These are phyloP conservation scores for Pogonomyrmex californicus DNA, from an alignment of 1,140 invertebrate genomes.

Conservation along the genomic window DNA sequence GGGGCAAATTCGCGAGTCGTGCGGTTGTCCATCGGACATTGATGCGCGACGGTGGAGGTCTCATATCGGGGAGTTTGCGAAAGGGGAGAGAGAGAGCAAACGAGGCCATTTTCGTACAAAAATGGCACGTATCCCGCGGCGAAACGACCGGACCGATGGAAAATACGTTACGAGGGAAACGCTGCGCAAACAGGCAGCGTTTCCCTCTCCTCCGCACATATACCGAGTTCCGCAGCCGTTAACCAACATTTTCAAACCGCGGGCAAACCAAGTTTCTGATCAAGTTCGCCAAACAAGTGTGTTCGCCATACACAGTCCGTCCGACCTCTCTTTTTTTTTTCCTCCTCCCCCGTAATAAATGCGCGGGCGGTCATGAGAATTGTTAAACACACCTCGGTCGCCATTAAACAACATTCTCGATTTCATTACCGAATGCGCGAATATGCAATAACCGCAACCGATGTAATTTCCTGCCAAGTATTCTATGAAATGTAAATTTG, in stretches of 20 bases:
- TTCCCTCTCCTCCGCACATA: background rate
- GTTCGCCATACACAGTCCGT: constrained; percentile 35
- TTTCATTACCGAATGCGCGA: background rate
- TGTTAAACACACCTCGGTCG: background rate
- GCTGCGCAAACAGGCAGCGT: constrained; percentile 43
- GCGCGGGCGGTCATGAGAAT: background rate
- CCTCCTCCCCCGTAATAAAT: constrained; percentile 5
- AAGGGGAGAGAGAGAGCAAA: constrained; percentile 52
- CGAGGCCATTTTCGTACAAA: constrained; percentile 75
- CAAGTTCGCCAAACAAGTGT: constrained; percentile 35
- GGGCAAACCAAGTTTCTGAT: constrained; percentile 56
- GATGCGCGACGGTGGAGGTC: constrained; percentile 45
- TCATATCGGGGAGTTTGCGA: constrained; percentile 21
- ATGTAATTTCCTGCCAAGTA: background rate
- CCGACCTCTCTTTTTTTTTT: constrained; percentile 35
- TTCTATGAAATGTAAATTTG: background rate
- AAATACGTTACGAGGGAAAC: constrained; percentile 67
- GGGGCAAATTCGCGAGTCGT: constrained; percentile 66
- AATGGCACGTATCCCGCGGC: constrained; percentile 68
- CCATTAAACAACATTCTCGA: background rate
- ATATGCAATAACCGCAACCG: background rate
- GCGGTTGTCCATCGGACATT: constrained; percentile 65
- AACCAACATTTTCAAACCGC: constrained; percentile 58
- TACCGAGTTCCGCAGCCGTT: constrained; percentile 26
- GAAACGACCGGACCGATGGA: constrained; percentile 61